These are phyloP conservation scores for Bombylius discolor DNA, from an alignment of 2,888 invertebrate species.

Conservation along the genomic window DNA sequence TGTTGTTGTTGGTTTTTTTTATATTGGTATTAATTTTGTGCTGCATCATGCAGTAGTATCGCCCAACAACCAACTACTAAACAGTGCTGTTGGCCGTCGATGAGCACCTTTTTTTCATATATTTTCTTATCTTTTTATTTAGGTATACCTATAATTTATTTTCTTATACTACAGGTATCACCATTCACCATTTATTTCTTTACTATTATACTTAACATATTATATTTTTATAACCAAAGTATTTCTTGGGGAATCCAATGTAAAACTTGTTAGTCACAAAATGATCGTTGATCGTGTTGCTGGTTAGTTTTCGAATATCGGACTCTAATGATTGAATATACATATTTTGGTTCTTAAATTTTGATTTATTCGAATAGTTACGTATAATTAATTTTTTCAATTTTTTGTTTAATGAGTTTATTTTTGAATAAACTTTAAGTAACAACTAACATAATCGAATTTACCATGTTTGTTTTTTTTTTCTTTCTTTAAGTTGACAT, in stretches of 20 bases:
- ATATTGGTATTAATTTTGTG: neutral
- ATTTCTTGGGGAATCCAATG: slow-evolving; percentile 10
- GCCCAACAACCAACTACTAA: too few species aligned
- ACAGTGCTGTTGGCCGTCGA: neutral
- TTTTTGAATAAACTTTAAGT: too few species aligned
- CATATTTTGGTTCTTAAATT: too few species aligned
- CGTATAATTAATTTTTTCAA: too few species aligned
- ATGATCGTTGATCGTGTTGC: slow-evolving; percentile 12
- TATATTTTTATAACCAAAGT: neutral
- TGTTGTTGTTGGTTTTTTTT: neutral
- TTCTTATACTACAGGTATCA: neutral
- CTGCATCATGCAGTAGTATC: neutral
- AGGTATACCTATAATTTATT: neutral
- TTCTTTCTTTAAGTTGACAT: too few species aligned
- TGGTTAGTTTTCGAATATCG: neutral
- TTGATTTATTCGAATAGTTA: too few species aligned
- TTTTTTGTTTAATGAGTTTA: too few species aligned
- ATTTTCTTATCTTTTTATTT: neutral
- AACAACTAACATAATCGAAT: too few species aligned
- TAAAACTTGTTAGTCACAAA: slow-evolving; percentile 12
- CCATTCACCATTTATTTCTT: neutral
- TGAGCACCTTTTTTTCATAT: neutral
- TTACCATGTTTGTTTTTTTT: too few species aligned
- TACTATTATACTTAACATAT: neutral
- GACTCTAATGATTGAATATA: too few species aligned